These are phyloP conservation scores for Cataglyphis livida DNA, from an alignment of 2,888 invertebrate species.

Conservation along the genomic window DNA sequence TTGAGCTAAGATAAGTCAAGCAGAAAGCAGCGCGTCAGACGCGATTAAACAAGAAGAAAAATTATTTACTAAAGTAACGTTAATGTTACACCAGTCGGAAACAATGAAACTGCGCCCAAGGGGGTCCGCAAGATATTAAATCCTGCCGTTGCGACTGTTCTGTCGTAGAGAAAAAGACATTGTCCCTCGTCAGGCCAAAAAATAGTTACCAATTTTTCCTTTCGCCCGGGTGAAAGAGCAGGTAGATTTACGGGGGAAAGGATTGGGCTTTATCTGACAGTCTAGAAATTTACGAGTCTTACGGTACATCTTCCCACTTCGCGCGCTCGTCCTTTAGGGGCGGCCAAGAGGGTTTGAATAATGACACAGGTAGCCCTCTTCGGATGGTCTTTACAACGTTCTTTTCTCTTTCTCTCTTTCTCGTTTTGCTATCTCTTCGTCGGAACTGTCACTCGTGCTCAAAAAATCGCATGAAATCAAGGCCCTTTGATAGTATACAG, in stretches of 20 bases:
- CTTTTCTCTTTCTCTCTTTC: neutral
- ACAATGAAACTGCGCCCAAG: neutral
- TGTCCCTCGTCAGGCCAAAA: constrained; percentile 1
- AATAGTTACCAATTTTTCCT: constrained; percentile 15
- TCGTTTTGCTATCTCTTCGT: neutral
- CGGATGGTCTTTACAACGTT: neutral
- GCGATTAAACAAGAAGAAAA: neutral
- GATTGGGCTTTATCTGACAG: constrained; percentile 24
- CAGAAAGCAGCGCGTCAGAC: neutral
- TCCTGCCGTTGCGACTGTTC: neutral
- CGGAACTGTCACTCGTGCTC: neutral
- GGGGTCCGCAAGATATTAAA: neutral
- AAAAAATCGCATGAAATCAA: constrained; percentile 27
- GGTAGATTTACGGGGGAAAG: neutral
- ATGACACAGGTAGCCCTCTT: constrained; percentile 16
- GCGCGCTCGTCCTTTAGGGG: neutral
- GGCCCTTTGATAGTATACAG: neutral
- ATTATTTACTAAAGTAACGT: constrained; percentile 6
- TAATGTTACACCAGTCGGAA: constrained; percentile 7
- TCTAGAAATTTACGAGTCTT: constrained; percentile 43
- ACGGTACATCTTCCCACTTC: neutral
- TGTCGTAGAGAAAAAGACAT: neutral
- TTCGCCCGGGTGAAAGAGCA: neutral
- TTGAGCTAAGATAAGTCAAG: neutral
- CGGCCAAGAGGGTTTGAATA: constrained; percentile 2